Percentiles rank a stretch among this genome's conserved stretches.
Conservation (phyloP, 2,113 vertebrate genomes). For the Anser brachyrhynchus region DNA sequence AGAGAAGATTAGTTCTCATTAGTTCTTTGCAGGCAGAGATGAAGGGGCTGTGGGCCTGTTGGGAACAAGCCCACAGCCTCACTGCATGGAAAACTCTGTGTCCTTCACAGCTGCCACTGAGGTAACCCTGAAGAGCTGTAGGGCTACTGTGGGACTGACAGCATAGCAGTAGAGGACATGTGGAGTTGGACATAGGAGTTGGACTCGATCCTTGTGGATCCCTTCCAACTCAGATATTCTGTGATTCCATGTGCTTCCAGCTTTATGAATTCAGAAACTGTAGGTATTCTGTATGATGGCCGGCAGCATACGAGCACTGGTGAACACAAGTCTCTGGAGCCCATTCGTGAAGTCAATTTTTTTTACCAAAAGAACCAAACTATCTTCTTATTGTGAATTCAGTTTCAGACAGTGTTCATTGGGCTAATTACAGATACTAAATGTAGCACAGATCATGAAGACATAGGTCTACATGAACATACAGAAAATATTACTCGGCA, state of each 20-base stretch:
- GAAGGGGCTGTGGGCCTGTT: fast-evolving
- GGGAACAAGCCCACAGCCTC: neutral
- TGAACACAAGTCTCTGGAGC: neutral
- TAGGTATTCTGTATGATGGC: neutral
- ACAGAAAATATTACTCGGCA: neutral
- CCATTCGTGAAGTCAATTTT: neutral
- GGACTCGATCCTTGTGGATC: too few species aligned
- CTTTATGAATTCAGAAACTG: neutral
- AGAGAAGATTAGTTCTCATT: neutral
- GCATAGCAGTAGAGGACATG: neutral
- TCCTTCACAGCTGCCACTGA: neutral
- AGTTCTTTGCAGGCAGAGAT: neutral
- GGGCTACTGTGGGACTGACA: neutral
- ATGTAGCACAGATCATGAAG: neutral
- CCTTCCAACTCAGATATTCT: too few species aligned
- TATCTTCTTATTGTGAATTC: neutral
- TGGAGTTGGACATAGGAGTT: too few species aligned
- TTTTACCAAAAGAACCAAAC: neutral
- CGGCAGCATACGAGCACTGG: neutral
- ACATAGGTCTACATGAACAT: neutral
- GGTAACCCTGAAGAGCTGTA: neutral
- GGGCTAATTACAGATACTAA: neutral
- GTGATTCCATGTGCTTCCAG: neutral
- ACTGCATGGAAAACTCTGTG: neutral
- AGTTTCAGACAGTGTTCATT: neutral